Conservation (phyloP, 92 coral and sea anemone species). For the Nematostella vectensis region DNA sequence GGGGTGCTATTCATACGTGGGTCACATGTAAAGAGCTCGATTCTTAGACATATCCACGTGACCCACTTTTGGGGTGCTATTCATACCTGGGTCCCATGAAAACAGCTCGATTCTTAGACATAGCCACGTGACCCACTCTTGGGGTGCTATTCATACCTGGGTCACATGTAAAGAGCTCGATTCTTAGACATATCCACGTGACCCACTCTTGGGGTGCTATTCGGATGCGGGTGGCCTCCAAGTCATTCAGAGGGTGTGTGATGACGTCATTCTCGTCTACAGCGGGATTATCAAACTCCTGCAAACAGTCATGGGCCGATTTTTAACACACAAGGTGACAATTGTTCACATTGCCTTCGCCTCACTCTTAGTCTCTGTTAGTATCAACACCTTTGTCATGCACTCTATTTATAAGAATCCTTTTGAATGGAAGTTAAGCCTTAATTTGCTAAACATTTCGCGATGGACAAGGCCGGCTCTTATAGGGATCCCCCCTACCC, state of each 20-base stretch:
- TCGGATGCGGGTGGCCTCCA: constrained; percentile 12
- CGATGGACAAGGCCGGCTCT: no score
- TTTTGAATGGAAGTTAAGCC: no score
- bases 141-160: constrained; percentile 36
- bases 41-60: constrained; percentile 12
- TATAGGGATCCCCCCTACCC: no score
- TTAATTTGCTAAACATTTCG: no score
- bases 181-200: constrained; percentile 13
- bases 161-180: constrained; percentile 29
- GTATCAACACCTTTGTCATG: no score
- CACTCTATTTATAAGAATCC: no score
- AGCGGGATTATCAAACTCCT: constrained; percentile 14
- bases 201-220: constrained; percentile 21
- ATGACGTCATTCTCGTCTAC: constrained; percentile 18
- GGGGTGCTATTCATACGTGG: constrained; percentile 21
- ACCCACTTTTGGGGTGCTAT: constrained; percentile 15
- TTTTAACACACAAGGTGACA: no score
- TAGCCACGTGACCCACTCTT: no score
- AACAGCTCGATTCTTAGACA: no score
- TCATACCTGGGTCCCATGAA: constrained; percentile 4
- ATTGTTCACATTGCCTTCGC: no score
- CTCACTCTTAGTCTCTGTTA: no score
- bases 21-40: constrained; percentile 26
- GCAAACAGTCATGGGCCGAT: no score
- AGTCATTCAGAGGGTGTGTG: constrained; percentile 9